Evolutionary conservation across 2,797 vertebrate species (phyloP).

Genomic region (Loriculus beryllinus): DNA sequence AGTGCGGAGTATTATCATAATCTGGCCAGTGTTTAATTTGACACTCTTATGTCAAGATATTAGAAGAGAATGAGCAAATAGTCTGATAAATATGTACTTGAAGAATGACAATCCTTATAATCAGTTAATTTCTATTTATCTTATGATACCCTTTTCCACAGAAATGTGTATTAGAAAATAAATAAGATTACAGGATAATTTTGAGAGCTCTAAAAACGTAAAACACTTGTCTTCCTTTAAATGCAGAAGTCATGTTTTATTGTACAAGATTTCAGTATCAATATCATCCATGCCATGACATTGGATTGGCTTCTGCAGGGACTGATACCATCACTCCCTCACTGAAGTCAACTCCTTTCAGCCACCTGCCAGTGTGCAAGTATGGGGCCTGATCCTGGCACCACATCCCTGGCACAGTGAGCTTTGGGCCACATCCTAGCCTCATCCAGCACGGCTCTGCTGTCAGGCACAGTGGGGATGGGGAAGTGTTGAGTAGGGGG

Average conservation of each 20-base stretch:
- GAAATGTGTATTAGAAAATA: conserved; percentile 46
- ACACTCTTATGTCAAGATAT: conserved; percentile 57
- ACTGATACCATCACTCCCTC: neutral
- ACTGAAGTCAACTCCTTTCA: neutral
- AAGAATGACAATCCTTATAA: conserved; percentile 50
- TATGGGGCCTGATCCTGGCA: neutral
- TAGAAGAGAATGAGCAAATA: conserved; percentile 51
- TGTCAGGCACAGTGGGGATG: neutral
- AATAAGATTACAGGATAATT: conserved; percentile 55
- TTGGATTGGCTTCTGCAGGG: neutral
- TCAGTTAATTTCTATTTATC: conserved; percentile 62
- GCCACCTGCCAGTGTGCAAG: neutral
- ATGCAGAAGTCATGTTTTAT: neutral
- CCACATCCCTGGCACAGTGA: fast-evolving
- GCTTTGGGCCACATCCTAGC: neutral
- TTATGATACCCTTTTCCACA: conserved; percentile 39
- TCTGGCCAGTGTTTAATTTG: conserved; percentile 54
- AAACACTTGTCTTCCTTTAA: conserved; percentile 1
- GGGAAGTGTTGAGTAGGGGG: too few species aligned
- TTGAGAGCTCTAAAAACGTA: neutral
- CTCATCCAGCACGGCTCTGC: neutral
- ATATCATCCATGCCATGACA: neutral
- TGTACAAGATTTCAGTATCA: neutral
- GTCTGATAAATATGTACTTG: conserved; percentile 59
- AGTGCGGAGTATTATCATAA: conserved; percentile 53